phyloP scores from a whole-genome alignment of 2,113 vertebrate genomes.

The Mesembrinibis cayennensis region DNA sequence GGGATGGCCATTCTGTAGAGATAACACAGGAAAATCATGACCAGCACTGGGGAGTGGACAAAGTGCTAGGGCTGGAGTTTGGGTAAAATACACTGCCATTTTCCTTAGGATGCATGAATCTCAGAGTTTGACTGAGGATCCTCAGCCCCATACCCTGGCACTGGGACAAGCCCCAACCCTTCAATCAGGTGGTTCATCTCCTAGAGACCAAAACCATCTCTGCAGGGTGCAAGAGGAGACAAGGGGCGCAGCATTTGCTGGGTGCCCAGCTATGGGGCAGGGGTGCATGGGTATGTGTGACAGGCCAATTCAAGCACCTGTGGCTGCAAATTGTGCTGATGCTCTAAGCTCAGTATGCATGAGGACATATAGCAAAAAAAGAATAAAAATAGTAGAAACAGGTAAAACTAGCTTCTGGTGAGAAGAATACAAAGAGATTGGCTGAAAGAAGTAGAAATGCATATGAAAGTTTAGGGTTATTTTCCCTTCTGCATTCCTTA shows the following conservation, averaged over 20 bases:
- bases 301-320: neutral
- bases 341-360: neutral
- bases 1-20: neutral
- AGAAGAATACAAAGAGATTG: neutral
- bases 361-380: neutral
- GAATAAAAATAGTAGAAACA: neutral
- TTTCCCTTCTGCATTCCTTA: neutral
- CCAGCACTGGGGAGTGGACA: neutral
- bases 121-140: neutral
- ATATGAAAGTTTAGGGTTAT: neutral
- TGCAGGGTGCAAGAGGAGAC: neutral
- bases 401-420: neutral
- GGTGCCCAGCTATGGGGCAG: neutral
- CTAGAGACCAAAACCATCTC: neutral
- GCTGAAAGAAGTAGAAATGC: neutral
- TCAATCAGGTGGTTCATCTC: neutral
- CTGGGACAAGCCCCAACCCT: neutral
- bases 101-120: neutral
- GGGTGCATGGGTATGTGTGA: neutral
- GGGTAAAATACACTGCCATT: neutral
- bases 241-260: neutral
- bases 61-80: neutral
- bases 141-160: neutral
- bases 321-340: neutral
- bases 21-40: rapidly evolving